Base-by-base conservation (phyloP, 2,888 invertebrate species). In the Sepioteuthis lessoniana region DNA sequence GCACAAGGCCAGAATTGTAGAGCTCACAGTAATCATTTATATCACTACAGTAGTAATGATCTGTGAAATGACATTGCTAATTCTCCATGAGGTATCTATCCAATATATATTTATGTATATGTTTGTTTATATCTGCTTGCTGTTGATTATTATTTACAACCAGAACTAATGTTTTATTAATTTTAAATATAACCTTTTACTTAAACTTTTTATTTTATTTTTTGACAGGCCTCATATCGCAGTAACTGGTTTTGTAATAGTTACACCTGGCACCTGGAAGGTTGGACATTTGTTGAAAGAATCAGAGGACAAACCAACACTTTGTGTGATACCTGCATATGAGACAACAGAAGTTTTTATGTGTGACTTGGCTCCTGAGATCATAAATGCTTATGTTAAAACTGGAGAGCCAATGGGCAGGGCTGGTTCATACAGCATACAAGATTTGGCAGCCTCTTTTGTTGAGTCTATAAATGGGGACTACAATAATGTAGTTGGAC, bases 391-490 rank as follows among this genome's bases (percentile, higher is more conserved):
- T 0, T 99, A 99, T 97, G 98, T 99, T 55, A 98, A 98, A 95
- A 98, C 99, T 3, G 98, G 98, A 93, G 99, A 99, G 97, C 98
- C 99, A 7, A 98, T 97, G 96, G 97, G 97, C 95, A 97, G 97
- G 97, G 99, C 99, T 16, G 99, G 99, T n/a, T 98, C 98, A 0
- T 99, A 99, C 97, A 99, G 98, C 1, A 98, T 99, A 94, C 98
- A 99, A 97, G 98, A 98, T 0, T 97, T 98, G 1, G 99, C 99
- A 16, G 98, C 98, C 0, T 98, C 98, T n/a, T 97, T 99, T 94
- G 98, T 99, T 91, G 98, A 98, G 96, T 98, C 98, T 95, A 98
- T 99, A 91, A 98, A 98, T 76, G 99, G 98, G 94, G 99, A 99
- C 96, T 99, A 98, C 97, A 99, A 98, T 97, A 99, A 98, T 94